These are phyloP conservation scores for Triplophysa yarkandensis DNA, from an alignment of 2,797 vertebrate genomes.

Conservation along the genomic window DNA sequence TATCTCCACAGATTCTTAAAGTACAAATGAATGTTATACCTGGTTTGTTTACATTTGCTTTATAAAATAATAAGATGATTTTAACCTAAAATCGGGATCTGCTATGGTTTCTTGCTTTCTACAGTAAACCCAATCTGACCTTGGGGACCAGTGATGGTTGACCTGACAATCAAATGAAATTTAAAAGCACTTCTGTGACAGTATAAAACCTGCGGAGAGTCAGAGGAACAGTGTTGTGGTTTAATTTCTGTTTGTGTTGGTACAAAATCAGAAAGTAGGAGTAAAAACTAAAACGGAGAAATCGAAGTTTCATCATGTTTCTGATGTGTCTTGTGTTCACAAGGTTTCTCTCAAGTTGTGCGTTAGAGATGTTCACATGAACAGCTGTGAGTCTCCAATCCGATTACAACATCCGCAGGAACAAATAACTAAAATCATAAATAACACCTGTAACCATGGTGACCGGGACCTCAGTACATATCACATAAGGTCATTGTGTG, in stretches of 20 bases:
- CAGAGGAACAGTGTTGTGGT: background rate
- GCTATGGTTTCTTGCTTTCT: background rate
- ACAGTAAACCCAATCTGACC: background rate
- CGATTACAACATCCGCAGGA: background rate
- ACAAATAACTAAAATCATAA: background rate
- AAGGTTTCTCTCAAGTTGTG: background rate
- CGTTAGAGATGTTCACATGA: background rate
- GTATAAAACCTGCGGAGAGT: background rate
- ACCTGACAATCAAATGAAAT: background rate
- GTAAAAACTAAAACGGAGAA: background rate
- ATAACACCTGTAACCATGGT: background rate
- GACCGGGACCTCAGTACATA: background rate
- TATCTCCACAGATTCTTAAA: no score
- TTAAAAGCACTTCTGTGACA: background rate
- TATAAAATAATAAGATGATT: no score
- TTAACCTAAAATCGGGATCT: background rate
- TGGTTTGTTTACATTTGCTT: no score
- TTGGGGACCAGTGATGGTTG: background rate
- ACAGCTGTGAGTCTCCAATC: background rate
- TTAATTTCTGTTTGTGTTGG: background rate
- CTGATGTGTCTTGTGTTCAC: no score
- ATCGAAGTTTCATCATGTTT: no score
- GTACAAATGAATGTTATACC: no score
- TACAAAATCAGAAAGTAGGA: background rate
- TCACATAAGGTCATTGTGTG: no score